A percentile compares a stretch with the other conserved stretches of the same genome.
Conservation (phyloP, 2,888 invertebrate genomes). For the Aproaerema taeniolella region DNA sequence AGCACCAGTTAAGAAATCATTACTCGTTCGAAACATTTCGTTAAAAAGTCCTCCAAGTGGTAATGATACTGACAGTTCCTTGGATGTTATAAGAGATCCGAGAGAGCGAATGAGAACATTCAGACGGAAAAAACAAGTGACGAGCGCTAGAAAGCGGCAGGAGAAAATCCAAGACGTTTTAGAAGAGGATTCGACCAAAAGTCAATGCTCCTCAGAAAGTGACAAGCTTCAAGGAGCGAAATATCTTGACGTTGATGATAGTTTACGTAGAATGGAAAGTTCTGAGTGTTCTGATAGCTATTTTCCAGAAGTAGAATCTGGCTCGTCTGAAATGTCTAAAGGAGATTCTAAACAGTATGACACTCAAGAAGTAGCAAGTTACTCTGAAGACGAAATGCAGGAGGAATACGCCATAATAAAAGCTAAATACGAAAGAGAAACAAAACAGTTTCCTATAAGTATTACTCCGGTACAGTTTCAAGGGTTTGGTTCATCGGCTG, state of each 20-base stretch:
- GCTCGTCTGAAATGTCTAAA: slow-evolving; percentile 79
- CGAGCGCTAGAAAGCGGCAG: slow-evolving; percentile 73
- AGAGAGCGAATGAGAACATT: slow-evolving; percentile 82
- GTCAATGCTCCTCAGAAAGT: slow-evolving; percentile 71
- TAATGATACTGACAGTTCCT: slow-evolving; percentile 85
- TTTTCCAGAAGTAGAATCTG: slow-evolving; percentile 80
- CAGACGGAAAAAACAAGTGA: slow-evolving; percentile 80
- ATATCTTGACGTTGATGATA: slow-evolving; percentile 61
- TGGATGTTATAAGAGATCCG: slow-evolving; percentile 81
- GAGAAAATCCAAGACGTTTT: slow-evolving; percentile 76
- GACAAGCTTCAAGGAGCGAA: slow-evolving; percentile 58
- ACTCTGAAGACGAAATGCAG: slow-evolving; percentile 77
- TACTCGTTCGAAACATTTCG: slow-evolving; percentile 78
- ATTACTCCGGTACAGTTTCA: slow-evolving; percentile 75
- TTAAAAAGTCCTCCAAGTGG: slow-evolving; percentile 85
- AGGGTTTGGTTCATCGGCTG: slow-evolving; percentile 79
- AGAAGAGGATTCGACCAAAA: slow-evolving; percentile 71
- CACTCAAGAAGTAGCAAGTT: slow-evolving; percentile 54
- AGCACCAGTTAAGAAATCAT: slow-evolving; percentile 80
- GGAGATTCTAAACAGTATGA: slow-evolving; percentile 66
- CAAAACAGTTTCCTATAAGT: slow-evolving; percentile 61
- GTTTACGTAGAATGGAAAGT: slow-evolving; percentile 75
- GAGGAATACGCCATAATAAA: slow-evolving; percentile 66
- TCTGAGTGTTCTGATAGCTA: slow-evolving; percentile 84
- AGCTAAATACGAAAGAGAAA: slow-evolving; percentile 53